Evolutionary conservation across 1,140 invertebrate genomes (phyloP).

Genomic region (Lepidotrigona ventralis): DNA sequence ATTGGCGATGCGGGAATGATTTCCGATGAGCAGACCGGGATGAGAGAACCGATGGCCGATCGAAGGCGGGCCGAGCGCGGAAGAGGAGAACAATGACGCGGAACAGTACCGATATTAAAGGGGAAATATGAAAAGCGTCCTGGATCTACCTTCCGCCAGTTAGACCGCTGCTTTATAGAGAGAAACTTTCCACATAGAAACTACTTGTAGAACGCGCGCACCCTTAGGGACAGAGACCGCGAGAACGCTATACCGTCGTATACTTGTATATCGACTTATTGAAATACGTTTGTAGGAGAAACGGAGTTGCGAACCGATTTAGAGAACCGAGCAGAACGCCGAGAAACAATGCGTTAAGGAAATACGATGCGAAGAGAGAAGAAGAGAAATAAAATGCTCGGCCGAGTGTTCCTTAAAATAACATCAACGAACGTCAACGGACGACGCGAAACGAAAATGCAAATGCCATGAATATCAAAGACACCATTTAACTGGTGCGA

Average conservation of each 20-base stretch:
- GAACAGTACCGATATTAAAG: constrained; percentile 46
- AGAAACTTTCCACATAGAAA: constrained; percentile 7
- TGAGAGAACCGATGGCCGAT: constrained; percentile 25
- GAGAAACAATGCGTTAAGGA: too few species aligned
- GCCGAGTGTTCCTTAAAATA: too few species aligned
- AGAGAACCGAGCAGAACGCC: too few species aligned
- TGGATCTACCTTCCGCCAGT: constrained; percentile 2
- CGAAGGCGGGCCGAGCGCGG: constrained; percentile 20
- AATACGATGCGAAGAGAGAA: neutral
- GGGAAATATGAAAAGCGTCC: constrained; percentile 39
- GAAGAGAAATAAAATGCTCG: neutral
- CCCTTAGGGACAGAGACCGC: neutral
- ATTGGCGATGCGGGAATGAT: constrained; percentile 67
- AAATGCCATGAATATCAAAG: neutral
- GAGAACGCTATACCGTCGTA: neutral
- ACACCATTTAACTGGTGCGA: neutral
- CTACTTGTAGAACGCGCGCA: neutral
- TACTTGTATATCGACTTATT: neutral
- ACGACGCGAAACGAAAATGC: neutral
- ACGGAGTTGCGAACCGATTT: neutral
- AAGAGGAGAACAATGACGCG: constrained; percentile 46
- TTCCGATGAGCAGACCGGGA: constrained; percentile 60
- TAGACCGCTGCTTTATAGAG: too few species aligned
- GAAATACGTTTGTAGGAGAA: neutral
- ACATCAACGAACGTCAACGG: constrained; percentile 10